These are phyloP conservation scores for Grallaria varia DNA, from an alignment of 2,113 vertebrate species.

Conservation along the genomic window DNA sequence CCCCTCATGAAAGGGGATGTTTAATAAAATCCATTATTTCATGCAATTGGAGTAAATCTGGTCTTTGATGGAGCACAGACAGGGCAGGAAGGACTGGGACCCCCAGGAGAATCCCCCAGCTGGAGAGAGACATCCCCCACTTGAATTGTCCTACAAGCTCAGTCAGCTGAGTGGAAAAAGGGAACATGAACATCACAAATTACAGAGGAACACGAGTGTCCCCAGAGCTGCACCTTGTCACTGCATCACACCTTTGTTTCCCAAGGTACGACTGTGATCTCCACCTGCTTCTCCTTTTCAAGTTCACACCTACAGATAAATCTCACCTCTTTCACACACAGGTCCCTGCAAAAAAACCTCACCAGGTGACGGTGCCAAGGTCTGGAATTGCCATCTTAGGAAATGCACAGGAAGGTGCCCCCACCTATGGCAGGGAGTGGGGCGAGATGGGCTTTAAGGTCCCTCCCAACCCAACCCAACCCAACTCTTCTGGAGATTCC, in stretches of 20 bases:
- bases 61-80: not conserved
- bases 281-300: not conserved
- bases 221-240: not conserved
- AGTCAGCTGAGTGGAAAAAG: not conserved
- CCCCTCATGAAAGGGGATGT: not conserved
- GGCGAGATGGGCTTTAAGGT: not conserved
- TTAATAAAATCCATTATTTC: not conserved
- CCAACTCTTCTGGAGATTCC: not conserved
- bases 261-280: not conserved
- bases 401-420: not conserved
- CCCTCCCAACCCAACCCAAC: not conserved
- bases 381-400: not conserved
- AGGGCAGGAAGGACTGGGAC: not conserved
- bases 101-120: not conserved
- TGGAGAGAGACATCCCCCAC: not conserved
- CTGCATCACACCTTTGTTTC: not conserved
- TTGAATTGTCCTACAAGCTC: not conserved
- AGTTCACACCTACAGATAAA: not conserved
- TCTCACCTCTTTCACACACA: not conserved
- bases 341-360: not conserved
- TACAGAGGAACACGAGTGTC: not conserved
- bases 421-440: not conserved
- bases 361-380: not conserved
- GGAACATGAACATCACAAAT: not conserved
- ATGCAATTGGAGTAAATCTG: not conserved